phyloP scores from a whole-genome alignment of 2,113 vertebrate genomes.

The Tyto alba region DNA sequence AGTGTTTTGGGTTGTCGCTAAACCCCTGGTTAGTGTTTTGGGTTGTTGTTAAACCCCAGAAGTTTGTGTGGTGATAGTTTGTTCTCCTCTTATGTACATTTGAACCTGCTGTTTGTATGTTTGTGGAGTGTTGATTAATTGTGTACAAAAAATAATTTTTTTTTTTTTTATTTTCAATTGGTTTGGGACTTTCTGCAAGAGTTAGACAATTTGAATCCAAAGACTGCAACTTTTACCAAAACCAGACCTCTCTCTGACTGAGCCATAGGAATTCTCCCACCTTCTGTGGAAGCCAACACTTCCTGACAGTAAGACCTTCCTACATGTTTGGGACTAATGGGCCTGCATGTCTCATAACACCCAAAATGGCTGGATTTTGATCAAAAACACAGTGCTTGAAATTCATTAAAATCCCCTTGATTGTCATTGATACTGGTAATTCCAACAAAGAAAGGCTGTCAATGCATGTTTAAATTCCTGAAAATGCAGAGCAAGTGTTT shows the following conservation, averaged over 20 bases:
- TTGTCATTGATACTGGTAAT: neutral
- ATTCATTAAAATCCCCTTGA: neutral
- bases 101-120: too few relatives aligned
- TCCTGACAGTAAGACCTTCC: neutral
- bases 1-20: too few relatives aligned
- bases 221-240: neutral
- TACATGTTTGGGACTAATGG: neutral
- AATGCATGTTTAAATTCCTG: neutral
- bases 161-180: too few relatives aligned
- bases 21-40: too few relatives aligned
- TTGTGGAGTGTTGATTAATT: too few relatives aligned
- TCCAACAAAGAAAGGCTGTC: neutral
- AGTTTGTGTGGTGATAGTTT: too few relatives aligned
- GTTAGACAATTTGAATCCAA: neutral
- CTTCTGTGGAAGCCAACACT: neutral
- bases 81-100: too few relatives aligned
- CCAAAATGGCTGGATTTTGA: neutral
- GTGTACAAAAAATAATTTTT: too few relatives aligned
- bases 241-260: neutral
- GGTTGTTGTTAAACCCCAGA: too few relatives aligned
- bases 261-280: neutral
- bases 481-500: neutral
- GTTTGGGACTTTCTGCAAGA: too few relatives aligned
- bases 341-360: neutral
- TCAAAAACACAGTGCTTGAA: neutral